Evolutionary conservation across 2,797 vertebrate species (phyloP).

Genomic region (Galago senegalensis): DNA sequence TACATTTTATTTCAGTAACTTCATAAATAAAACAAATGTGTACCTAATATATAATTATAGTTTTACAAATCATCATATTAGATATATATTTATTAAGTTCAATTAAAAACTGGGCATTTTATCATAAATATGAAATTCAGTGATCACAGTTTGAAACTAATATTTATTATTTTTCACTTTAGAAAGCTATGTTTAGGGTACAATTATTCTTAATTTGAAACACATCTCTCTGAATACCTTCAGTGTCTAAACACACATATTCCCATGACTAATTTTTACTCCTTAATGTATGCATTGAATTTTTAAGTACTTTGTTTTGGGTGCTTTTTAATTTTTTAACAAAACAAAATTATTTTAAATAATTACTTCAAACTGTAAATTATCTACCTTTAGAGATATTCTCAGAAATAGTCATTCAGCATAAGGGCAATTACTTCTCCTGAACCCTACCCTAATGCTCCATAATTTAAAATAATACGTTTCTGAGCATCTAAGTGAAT

Average conservation of each 20-base stretch:
- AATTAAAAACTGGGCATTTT: background rate
- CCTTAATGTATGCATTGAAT: conserved; percentile 69
- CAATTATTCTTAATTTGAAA: conserved; percentile 49
- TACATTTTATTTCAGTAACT: conserved; percentile 13
- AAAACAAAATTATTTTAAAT: conserved; percentile 77
- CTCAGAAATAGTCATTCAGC: conserved; percentile 77
- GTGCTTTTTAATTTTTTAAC: conserved; percentile 76
- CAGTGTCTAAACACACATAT: conserved; percentile 57
- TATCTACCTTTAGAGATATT: conserved; percentile 76
- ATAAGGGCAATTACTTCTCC: conserved; percentile 78
- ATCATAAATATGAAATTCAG: conserved; percentile 1
- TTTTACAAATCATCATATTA: background rate
- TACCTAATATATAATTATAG: background rate
- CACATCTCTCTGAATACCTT: conserved; percentile 26
- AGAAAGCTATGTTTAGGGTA: conserved; percentile 39
- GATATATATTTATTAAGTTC: background rate
- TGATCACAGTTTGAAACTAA: conserved; percentile 37
- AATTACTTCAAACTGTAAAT: conserved; percentile 76
- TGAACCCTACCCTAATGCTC: conserved; percentile 74
- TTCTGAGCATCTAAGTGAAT: conserved; percentile 66
- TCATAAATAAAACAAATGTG: conserved; percentile 17
- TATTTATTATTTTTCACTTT: conserved; percentile 2
- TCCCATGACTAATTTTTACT: background rate
- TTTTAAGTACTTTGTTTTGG: conserved; percentile 74
- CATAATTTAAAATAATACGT: conserved; percentile 81